phyloP scores from a whole-genome alignment of 2,113 vertebrate genomes.

The Budorcas taxicolor region DNA sequence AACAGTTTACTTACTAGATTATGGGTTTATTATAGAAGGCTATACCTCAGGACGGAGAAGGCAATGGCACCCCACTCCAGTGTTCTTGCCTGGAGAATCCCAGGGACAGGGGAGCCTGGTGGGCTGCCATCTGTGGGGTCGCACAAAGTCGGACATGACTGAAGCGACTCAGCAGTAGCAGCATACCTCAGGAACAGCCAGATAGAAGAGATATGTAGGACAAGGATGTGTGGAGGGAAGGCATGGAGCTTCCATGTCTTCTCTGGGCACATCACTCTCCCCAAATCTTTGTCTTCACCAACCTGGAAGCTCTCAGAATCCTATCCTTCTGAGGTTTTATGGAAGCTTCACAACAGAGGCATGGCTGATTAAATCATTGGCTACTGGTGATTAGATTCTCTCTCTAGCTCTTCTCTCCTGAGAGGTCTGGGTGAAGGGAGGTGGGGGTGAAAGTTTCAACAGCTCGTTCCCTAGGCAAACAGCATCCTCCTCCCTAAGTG shows the following conservation, averaged over 20 bases:
- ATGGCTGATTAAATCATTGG: background rate
- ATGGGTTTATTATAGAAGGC: background rate
- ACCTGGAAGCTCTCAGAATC: background rate
- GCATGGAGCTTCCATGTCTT: background rate
- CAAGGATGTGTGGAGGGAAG: background rate
- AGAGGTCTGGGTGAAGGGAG: background rate
- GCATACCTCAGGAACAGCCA: background rate
- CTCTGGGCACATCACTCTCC: background rate
- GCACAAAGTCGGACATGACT: no score
- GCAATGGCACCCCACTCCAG: no score
- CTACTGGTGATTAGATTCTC: background rate
- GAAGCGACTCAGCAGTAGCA: no score
- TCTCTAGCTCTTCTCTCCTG: background rate
- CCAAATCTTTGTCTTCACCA: background rate
- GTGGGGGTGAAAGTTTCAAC: background rate
- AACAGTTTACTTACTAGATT: background rate
- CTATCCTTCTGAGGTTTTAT: no score
- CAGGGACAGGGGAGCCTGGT: no score
- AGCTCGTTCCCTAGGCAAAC: background rate
- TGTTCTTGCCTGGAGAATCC: no score
- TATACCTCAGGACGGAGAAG: background rate
- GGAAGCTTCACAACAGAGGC: background rate
- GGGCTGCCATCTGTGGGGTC: no score
- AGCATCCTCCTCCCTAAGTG: background rate
- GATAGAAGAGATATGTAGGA: background rate